Base-by-base conservation (phyloP, 2,888 invertebrate species). In the Agriopis aurantiaria region DNA sequence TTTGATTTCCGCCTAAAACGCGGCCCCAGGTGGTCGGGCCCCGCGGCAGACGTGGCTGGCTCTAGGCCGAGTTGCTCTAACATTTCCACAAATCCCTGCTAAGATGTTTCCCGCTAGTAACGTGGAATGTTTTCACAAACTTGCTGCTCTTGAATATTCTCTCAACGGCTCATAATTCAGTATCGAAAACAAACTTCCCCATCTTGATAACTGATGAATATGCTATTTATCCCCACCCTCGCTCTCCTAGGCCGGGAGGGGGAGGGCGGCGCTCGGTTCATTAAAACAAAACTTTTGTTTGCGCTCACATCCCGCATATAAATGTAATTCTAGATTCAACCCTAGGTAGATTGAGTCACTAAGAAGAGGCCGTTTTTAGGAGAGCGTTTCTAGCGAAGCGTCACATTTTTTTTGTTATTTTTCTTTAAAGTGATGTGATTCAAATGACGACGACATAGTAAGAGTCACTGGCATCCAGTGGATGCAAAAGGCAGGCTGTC, bases 261-360 rank as follows among this genome's bases (percentile, higher is more conserved):
- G 46, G 12, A 8, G 48, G 41, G 60, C 5, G 14, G 17, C 40
- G 62, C 59, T 8, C 7, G 61, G 63, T 63, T 74, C 74, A 74
- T 74, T 74, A 71, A 71, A 73, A 69, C 62, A 56, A 66, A 69
- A 74, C 69, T 69, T 74, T 71, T 74, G 74, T 74, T 59, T 69
- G 53, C 46, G 57, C 43, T 46, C 43, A 51, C 51, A 45, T 48
- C 43, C 46, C 55, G 49, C 14, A 23, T 55, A 55, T 23, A 9
- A 14, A 49, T 14, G 48, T 41, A 41, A 57, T 43, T 46, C 45
- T 46, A 58, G 58, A 46, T 58, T 58, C 23, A 9, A 12, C 23
- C 12, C 23, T 23, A 17, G 46, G 58, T 33, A 23, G 46, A 12
- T 46, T 46, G 8, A 11, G 46, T 12, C 23, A 46, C 7, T 12